phyloP scores from a whole-genome alignment of 2,888 invertebrate genomes.

The Acleris emargana region DNA sequence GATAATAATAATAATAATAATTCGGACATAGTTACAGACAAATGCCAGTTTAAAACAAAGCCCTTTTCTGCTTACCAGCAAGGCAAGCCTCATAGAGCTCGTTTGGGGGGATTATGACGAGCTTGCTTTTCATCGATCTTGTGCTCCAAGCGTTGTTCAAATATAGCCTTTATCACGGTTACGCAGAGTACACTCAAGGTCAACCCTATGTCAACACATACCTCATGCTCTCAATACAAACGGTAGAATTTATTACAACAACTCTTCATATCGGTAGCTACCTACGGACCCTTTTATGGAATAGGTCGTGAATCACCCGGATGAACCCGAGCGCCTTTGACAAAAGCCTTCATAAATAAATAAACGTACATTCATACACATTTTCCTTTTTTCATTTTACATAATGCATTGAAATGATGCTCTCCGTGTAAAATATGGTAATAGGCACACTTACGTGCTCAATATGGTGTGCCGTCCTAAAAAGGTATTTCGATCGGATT shows the following conservation, averaged over 20 bases:
- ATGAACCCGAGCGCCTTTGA: constrained; percentile 68
- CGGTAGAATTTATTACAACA: constrained; percentile 67
- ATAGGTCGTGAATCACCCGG: constrained; percentile 71
- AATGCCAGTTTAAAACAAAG: too few species aligned
- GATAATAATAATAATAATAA: too few species aligned
- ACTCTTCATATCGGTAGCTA: constrained; percentile 67
- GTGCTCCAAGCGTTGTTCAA: constrained; percentile 3
- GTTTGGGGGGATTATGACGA: too few species aligned
- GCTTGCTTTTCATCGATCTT: too few species aligned
- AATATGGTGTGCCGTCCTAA: constrained; percentile 5
- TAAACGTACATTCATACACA: constrained; percentile 62
- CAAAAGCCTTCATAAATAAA: constrained; percentile 71
- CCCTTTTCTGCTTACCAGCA: too few species aligned
- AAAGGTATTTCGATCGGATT: constrained; percentile 33
- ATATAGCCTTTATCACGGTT: constrained; percentile 18
- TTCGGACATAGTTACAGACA: too few species aligned
- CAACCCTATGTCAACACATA: constrained; percentile 27
- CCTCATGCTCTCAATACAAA: constrained; percentile 47
- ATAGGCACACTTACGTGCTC: constrained; percentile 47
- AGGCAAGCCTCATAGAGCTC: too few species aligned
- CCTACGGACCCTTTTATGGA: constrained; percentile 68
- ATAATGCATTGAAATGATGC: constrained; percentile 55
- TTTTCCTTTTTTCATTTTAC: constrained; percentile 48
- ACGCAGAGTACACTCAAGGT: constrained; percentile 29
- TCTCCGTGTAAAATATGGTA: constrained; percentile 56